Evolutionary conservation across 2,113 vertebrate species (phyloP).

Genomic region (Sardina pilchardus): DNA sequence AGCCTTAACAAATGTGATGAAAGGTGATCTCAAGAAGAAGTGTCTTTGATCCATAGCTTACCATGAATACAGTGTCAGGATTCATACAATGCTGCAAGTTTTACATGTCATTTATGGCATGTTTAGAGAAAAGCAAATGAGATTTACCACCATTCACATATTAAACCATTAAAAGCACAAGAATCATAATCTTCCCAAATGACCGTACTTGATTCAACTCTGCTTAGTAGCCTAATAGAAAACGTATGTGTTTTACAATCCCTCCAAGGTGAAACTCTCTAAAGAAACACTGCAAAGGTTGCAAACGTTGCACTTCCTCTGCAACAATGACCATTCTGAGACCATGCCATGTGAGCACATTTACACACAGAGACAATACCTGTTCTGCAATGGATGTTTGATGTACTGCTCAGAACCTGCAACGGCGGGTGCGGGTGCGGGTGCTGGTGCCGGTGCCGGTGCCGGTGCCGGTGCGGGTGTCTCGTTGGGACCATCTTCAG

Average conservation of each 20-base stretch:
- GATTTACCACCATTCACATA: background rate
- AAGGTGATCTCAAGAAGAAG: background rate
- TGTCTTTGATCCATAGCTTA: background rate
- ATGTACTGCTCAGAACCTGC: conserved; percentile 72
- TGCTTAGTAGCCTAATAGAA: background rate
- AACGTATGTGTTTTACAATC: background rate
- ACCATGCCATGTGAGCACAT: background rate
- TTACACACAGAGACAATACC: conserved; percentile 53
- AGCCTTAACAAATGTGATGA: background rate
- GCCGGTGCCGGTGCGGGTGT: conserved; percentile 46
- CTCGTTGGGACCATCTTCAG: conserved; percentile 69
- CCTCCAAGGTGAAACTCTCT: background rate
- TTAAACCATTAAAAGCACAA: background rate
- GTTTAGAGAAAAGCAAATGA: background rate
- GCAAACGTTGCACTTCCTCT: background rate
- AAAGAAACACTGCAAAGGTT: background rate
- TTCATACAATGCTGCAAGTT: background rate
- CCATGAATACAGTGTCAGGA: background rate
- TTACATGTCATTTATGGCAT: background rate
- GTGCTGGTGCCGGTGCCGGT: no score
- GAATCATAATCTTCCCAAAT: no score
- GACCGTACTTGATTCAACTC: background rate
- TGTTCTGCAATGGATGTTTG: conserved; percentile 80
- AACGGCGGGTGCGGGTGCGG: conserved; percentile 50
- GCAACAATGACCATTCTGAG: background rate